phyloP scores from a whole-genome alignment of 2,113 vertebrate species.

The Phrynosoma platyrhinos region DNA sequence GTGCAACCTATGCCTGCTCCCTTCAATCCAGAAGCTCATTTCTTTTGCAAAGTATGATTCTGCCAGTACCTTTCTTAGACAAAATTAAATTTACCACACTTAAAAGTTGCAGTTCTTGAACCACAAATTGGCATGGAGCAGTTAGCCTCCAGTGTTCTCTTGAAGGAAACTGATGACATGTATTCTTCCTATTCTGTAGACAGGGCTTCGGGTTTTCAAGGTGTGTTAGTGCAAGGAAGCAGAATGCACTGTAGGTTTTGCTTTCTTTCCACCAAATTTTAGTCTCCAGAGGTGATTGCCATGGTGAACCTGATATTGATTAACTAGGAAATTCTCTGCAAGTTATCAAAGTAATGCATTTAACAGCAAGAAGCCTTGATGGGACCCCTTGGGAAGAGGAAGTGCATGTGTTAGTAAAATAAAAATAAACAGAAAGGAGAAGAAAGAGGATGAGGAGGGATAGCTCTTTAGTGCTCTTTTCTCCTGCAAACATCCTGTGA shows the following conservation, averaged over 20 bases:
- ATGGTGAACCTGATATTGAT: constrained; percentile 32
- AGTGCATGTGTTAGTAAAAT: constrained; percentile 50
- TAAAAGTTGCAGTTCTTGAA: too few relatives aligned
- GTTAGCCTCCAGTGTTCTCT: neutral
- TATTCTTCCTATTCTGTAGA: neutral
- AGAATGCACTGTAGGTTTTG: neutral
- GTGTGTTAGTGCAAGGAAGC: neutral
- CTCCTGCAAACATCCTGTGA: constrained; percentile 25
- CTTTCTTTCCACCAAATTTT: neutral
- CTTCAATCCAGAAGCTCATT: too few relatives aligned
- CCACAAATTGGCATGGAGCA: neutral
- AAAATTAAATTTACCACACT: neutral
- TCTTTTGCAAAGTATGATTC: neutral
- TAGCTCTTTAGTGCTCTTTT: constrained; percentile 15
- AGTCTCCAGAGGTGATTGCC: constrained; percentile 44
- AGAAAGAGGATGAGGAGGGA: too few relatives aligned
- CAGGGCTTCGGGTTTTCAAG: neutral
- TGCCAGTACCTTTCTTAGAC: too few relatives aligned
- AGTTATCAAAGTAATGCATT: constrained; percentile 45
- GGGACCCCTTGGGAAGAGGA: constrained; percentile 44
- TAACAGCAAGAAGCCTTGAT: constrained; percentile 55
- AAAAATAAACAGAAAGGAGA: constrained; percentile 35
- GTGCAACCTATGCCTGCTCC: too few relatives aligned
- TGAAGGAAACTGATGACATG: neutral
- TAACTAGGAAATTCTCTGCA: constrained; percentile 46